Conservation (phyloP, 2,113 vertebrate species). For the Mola mola region DNA sequence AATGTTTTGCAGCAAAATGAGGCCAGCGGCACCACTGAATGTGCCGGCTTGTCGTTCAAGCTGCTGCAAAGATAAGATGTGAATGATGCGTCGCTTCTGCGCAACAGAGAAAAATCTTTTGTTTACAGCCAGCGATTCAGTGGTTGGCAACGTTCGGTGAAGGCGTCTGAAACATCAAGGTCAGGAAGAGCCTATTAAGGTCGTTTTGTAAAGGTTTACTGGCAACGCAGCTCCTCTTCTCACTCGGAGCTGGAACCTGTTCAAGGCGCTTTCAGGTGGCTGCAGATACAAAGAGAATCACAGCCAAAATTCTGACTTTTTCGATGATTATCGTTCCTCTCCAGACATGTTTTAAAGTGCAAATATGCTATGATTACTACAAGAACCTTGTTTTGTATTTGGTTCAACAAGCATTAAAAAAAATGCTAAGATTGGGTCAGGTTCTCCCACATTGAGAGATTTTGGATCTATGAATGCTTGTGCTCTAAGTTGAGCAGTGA, state of each 20-base stretch:
- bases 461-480: too few species aligned
- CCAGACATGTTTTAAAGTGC: too few species aligned
- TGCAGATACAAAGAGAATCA: not conserved
- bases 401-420: too few species aligned
- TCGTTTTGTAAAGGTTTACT: conserved; percentile 9
- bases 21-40: conserved; percentile 14
- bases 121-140: conserved; percentile 20
- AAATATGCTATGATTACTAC: too few species aligned
- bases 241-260: not conserved
- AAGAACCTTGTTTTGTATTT: too few species aligned
- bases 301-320: not conserved
- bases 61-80: conserved; percentile 42
- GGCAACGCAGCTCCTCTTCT: not conserved
- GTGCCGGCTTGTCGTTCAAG: conserved; percentile 36
- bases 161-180: conserved; percentile 1
- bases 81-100: conserved; percentile 57
- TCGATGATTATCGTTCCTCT: too few species aligned
- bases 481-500: too few species aligned
- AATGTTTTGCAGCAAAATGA: conserved; percentile 49
- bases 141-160: conserved; percentile 23
- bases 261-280: too few species aligned
- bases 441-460: too few species aligned
- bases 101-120: conserved; percentile 31
- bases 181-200: not conserved
- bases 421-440: too few species aligned